Evolutionary conservation across 2,797 vertebrate genomes (phyloP).

Genomic region (Glossophaga mutica): DNA sequence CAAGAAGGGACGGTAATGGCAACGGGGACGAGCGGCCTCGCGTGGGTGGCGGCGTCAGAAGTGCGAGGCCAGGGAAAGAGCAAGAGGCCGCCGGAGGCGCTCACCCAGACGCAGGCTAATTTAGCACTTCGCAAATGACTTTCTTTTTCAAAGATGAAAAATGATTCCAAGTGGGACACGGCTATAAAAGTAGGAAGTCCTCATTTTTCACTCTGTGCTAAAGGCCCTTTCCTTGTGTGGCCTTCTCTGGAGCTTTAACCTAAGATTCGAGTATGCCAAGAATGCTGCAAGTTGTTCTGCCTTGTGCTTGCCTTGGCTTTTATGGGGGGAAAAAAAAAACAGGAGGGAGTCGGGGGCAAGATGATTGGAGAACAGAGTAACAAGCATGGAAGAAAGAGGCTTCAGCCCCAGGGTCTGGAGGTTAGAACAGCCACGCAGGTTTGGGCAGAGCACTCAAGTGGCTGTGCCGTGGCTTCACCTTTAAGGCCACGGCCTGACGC

Average conservation of each 20-base stretch:
- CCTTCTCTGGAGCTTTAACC: conserved; percentile 42
- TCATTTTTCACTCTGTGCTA: conserved; percentile 52
- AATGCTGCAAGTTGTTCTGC: background rate
- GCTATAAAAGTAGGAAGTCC: conserved; percentile 64
- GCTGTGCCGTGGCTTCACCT: background rate
- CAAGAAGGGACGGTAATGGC: background rate
- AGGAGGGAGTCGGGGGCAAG: background rate
- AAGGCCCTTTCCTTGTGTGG: conserved; percentile 50
- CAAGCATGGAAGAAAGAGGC: background rate
- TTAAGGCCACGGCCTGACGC: no score
- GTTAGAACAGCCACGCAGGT: background rate
- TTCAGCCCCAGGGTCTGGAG: background rate
- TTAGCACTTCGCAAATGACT: conserved; percentile 73
- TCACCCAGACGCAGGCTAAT: conserved; percentile 64
- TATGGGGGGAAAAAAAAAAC: background rate
- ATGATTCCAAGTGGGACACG: conserved; percentile 68
- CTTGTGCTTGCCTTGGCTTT: background rate
- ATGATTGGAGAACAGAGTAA: background rate
- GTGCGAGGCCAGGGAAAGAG: background rate
- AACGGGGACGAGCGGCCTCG: background rate
- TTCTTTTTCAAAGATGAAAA: conserved; percentile 56
- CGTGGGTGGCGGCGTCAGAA: no score
- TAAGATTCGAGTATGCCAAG: background rate
- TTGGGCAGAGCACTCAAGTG: background rate
- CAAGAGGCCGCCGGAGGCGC: conserved; percentile 37